Conservation (phyloP, 53 echinoderm and acorn worm species). For the Echinometra lucunter region DNA sequence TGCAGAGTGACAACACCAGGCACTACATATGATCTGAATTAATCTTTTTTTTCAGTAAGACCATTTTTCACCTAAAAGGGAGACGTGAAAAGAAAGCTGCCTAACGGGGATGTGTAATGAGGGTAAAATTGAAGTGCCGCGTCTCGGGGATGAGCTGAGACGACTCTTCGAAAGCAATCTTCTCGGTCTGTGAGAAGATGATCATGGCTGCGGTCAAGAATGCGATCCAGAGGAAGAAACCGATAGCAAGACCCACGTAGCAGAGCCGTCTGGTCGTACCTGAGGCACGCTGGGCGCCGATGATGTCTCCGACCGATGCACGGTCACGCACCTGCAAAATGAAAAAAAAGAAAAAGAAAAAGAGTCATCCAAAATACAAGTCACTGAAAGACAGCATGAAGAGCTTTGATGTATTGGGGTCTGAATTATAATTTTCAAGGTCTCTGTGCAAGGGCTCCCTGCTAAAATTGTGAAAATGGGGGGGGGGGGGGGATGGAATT, state of each 20-base stretch:
- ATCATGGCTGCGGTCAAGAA: constrained; percentile 67
- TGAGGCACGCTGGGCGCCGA: constrained; percentile 62
- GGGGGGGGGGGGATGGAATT: no score
- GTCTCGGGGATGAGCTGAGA: constrained; percentile 23
- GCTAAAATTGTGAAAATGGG: no score
- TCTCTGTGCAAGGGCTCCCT: no score
- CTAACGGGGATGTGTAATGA: constrained; percentile 29
- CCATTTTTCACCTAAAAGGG: no score
- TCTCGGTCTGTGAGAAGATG: constrained; percentile 58
- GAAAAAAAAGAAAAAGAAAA: background rate
- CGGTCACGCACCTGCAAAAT: constrained; percentile 52
- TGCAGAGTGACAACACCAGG: no score
- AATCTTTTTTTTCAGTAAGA: background rate
- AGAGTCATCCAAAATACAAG: no score
- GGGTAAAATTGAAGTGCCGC: constrained; percentile 50
- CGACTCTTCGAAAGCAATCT: constrained; percentile 4
- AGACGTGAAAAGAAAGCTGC: background rate
- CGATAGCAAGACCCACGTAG: constrained; percentile 57
- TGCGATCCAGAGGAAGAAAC: constrained; percentile 65
- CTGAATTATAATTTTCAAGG: no score
- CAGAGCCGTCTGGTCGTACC: constrained; percentile 61
- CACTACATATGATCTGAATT: background rate
- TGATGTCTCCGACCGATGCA: constrained; percentile 61
- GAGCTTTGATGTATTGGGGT: no score
- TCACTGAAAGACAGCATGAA: no score